Conservation (phyloP, 2,797 vertebrate genomes). For the Sylvia borin region DNA sequence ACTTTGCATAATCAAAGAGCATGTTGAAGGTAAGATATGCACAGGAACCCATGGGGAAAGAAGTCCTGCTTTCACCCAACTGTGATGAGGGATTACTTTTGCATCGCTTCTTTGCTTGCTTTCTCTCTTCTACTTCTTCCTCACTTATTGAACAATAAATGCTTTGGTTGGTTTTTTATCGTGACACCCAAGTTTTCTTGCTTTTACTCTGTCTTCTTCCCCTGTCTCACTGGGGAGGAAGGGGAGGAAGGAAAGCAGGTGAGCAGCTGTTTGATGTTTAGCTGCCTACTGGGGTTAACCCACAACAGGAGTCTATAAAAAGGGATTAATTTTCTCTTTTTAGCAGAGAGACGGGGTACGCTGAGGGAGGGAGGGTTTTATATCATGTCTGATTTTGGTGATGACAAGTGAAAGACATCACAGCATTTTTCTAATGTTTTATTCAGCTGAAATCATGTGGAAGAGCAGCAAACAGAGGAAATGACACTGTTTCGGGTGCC, state of each 20-base stretch:
- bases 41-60: background rate
- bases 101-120: background rate
- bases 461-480: background rate
- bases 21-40: background rate
- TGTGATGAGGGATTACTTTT: background rate
- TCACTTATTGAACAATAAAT: background rate
- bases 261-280: background rate
- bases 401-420: background rate
- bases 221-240: background rate
- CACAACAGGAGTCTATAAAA: background rate
- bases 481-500: background rate
- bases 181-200: background rate
- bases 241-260: fast-evolving
- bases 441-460: background rate
- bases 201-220: background rate
- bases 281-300: background rate
- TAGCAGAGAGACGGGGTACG: background rate
- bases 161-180: background rate
- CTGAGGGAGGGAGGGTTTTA: background rate
- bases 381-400: background rate
- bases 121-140: background rate
- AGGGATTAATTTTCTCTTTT: background rate
- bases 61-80: background rate
- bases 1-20: background rate
- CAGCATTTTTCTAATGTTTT: background rate